Base-by-base conservation (phyloP, 1,140 invertebrate species). In the Aleiodes sp. region DNA sequence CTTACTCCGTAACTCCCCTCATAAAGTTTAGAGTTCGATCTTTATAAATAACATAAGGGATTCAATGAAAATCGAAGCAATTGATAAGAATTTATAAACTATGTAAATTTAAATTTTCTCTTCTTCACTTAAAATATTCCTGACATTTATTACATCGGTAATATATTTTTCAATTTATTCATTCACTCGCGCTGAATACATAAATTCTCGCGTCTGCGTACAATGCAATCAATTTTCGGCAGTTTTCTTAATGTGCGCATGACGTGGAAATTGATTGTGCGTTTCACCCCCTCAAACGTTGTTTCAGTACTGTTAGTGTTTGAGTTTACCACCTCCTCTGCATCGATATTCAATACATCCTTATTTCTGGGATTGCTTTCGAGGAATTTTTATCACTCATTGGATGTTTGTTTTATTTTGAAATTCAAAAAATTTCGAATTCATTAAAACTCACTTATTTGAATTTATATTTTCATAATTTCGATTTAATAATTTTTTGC, bases 261-360 rank as follows among this genome's bases (percentile, higher is more conserved):
- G 67, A 69, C 60, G 57, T 63, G 60, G 28, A 52, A 69, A 63
- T 63, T 69, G 39, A 69, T 69, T 69, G 60, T 63, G 14, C 7
- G 21, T 52, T 24, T 52, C 39, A 33, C 33, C 33, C 2, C 14
- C 1, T 12, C 16, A 10, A 4, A 8, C 7, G 56, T 29, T 59
- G 56, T 59, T 29, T 59, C 24, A 59, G 28, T n/a, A 31, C 2
- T 59, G 24, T 28, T 26, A 28, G 24, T 26, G 19, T 4, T 12
- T 24, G 7, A 14, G n/a, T 14, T 12, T 31, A 59, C 56, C 26
- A 56, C 46, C 56, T 28, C 28, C n/a, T n/a, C 46, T 43, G 33
- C 65, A 67, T 67, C 65, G 56, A 67, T 67, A 67, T 67, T 67
- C 65, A 41, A 67, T 67, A 67, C 52, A 43, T 21, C 46, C 52